Percentiles rank a stretch among this genome's conserved stretches.
Evolutionary conservation across 2,888 invertebrate genomes (phyloP).

Genomic region (Cataglyphis rosenhaueri): DNA sequence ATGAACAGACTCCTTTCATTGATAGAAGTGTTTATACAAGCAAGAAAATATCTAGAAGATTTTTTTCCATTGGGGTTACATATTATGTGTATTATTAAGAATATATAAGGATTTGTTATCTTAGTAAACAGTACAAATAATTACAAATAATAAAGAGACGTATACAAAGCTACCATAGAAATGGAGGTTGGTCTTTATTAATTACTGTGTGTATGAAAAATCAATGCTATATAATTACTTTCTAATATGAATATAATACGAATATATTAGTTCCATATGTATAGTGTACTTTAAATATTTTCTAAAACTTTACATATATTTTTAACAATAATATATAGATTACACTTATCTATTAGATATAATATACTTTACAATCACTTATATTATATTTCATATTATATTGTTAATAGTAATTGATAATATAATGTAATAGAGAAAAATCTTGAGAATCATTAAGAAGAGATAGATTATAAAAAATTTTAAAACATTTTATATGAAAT

Average conservation of each 20-base stretch:
- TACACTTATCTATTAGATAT: background rate
- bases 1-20: too few relatives aligned
- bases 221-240: constrained; percentile 42
- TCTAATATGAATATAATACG: constrained; percentile 9
- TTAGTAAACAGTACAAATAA: constrained; percentile 9
- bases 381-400: background rate
- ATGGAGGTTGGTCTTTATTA: constrained; percentile 77
- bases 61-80: background rate
- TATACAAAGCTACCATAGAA: constrained; percentile 57
- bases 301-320: background rate
- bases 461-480: background rate
- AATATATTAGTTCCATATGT: constrained; percentile 7
- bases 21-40: background rate
- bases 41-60: background rate
- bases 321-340: background rate
- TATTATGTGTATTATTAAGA: background rate
- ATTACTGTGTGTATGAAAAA: constrained; percentile 50
- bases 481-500: background rate
- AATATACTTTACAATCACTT: background rate
- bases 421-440: background rate
- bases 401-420: background rate
- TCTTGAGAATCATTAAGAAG: background rate
- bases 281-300: background rate
- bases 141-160: constrained; percentile 1
- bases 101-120: background rate